phyloP scores from a whole-genome alignment of 2,113 vertebrate species.

The Etia nguti region DNA sequence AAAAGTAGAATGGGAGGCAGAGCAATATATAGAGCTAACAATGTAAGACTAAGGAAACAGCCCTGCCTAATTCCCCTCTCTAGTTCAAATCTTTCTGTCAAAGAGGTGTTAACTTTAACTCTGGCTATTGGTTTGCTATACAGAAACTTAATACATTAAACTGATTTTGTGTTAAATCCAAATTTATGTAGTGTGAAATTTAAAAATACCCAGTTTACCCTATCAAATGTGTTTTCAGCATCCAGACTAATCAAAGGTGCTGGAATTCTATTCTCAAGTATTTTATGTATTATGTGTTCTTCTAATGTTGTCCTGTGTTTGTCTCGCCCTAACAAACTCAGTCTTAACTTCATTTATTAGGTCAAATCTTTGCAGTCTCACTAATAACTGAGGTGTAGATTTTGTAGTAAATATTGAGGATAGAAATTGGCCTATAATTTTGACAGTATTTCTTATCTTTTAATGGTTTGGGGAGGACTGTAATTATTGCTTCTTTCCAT shows the following conservation, averaged over 20 bases:
- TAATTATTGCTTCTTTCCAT: no score
- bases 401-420: no score
- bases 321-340: no score
- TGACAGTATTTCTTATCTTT: no score
- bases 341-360: no score
- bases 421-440: no score
- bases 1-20: fast-evolving
- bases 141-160: neutral
- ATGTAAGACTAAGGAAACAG: no score
- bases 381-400: no score
- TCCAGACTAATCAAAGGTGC: neutral
- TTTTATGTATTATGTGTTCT: neutral
- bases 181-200: neutral
- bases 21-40: neutral
- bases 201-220: neutral
- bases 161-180: neutral
- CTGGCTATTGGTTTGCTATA: neutral
- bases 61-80: neutral
- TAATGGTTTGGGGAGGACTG: no score
- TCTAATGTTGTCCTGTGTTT: no score
- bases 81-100: neutral
- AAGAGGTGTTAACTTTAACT: neutral
- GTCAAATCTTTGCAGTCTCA: no score
- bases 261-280: no score
- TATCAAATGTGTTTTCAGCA: neutral